Evolutionary conservation across 2,888 invertebrate genomes (phyloP).

Genomic region (Arrhopalites spinosus): DNA sequence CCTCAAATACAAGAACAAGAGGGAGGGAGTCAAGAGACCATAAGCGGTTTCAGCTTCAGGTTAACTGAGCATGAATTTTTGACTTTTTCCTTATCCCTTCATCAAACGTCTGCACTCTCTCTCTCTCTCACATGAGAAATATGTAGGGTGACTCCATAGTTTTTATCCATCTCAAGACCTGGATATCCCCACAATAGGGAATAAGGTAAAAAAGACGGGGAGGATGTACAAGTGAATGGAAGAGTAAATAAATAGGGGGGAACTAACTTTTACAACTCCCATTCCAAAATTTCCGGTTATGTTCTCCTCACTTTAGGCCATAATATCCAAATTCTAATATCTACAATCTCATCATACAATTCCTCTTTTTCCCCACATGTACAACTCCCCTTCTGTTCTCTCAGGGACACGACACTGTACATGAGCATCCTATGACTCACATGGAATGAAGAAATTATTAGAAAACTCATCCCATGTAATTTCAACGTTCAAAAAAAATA

Average conservation of each 20-base stretch:
- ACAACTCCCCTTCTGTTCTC: not conserved
- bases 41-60: slow-evolving; percentile 3
- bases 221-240: not conserved
- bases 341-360: not conserved
- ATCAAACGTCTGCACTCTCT: not conserved
- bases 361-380: not conserved
- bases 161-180: not conserved
- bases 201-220: not conserved
- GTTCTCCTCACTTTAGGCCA: not conserved
- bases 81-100: not conserved
- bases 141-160: not conserved
- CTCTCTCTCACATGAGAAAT: not conserved
- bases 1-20: not conserved
- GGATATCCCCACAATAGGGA: not conserved
- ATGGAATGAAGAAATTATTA: too few species aligned
- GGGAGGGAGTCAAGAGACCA: not conserved
- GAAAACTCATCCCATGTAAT: too few species aligned
- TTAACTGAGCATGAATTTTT: slow-evolving; percentile 17
- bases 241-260: not conserved
- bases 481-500: not conserved
- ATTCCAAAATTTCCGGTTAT: slow-evolving; percentile 10
- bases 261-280: slow-evolving; percentile 17
- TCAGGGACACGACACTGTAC: too few species aligned
- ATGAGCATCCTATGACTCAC: too few species aligned
- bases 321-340: not conserved